Evolutionary conservation across 2,888 invertebrate species (phyloP), one percentile per base, ranked within the genome.

Genomic region (Coelinius sp.): DNA sequence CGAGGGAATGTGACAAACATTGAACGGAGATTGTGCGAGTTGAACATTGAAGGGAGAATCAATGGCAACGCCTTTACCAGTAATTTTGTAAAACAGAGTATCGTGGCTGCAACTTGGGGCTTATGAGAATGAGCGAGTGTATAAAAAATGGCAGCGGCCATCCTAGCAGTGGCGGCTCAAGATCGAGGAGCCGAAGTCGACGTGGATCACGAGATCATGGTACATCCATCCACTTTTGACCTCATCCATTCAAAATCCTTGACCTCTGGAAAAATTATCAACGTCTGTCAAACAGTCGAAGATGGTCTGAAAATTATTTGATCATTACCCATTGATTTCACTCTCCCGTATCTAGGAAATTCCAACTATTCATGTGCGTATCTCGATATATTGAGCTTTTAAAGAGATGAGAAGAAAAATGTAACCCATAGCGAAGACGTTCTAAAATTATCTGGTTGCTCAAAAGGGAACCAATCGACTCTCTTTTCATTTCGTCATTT

Each of bases 141-240:
- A 80, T 79, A 79, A 78, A 80, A 75, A 84, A 82, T 79, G 78
- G 81, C 73, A 76, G 74, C 66, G 77, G 77, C 56, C 73, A 27
- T 71, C 81, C 79, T 75, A 79, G 81, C 44, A 79, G 80, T 78
- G 78, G 80, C 78, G 82, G 82, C 76, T 84, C 86, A 69, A 82
- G 86, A 78, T 85, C 86, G 69, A 82, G 83, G 75, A 86, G 85
- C 77, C 83, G 84, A 68, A 85, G 79, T 79, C 84, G 85, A 70
- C 83, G 84, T 24, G 80, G 82, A 69, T 85, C 85, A 74, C 82
- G 80, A 68, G 86, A 86, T 78, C 85, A 85, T 75, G 85, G 86
- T 86, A 84, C 73, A 74, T 68, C 62, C 12, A 25, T 38, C 35
- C 41, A 59, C 20, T 35, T 22, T 17, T 31, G 17, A 31, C 17